These are phyloP conservation scores for Anthoscopus minutus DNA, from an alignment of 2,113 vertebrate species.

Conservation along the genomic window DNA sequence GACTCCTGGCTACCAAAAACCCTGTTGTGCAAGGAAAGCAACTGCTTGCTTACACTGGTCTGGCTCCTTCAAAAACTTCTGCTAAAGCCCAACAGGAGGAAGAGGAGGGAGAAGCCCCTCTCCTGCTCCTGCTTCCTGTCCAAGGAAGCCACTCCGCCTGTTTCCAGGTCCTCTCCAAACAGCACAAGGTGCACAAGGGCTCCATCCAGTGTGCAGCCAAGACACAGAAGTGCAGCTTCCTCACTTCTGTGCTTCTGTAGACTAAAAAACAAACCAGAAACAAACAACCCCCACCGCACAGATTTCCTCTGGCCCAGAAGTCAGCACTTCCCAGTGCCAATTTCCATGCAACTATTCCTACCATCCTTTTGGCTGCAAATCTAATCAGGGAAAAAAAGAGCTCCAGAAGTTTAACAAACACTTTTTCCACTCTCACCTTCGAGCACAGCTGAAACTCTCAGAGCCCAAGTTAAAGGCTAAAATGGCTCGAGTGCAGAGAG, in stretches of 20 bases:
- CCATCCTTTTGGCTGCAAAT: background rate
- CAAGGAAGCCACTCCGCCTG: background rate
- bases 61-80: background rate
- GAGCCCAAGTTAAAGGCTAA: background rate
- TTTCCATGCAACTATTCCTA: background rate
- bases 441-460: background rate
- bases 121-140: background rate
- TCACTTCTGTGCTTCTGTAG: background rate
- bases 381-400: background rate
- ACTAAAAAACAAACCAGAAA: background rate
- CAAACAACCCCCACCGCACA: background rate
- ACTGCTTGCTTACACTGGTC: background rate
- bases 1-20: background rate
- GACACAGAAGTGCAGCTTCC: background rate
- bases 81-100: background rate
- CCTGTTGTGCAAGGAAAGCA: background rate
- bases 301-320: background rate
- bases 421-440: background rate
- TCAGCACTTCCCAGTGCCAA: background rate
- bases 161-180: background rate
- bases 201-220: background rate
- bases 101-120: background rate
- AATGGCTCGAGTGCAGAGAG: rapidly evolving
- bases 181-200: background rate
- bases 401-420: background rate